Conservation (phyloP, 1,140 invertebrate genomes). For the Sminthurides bifidus region DNA sequence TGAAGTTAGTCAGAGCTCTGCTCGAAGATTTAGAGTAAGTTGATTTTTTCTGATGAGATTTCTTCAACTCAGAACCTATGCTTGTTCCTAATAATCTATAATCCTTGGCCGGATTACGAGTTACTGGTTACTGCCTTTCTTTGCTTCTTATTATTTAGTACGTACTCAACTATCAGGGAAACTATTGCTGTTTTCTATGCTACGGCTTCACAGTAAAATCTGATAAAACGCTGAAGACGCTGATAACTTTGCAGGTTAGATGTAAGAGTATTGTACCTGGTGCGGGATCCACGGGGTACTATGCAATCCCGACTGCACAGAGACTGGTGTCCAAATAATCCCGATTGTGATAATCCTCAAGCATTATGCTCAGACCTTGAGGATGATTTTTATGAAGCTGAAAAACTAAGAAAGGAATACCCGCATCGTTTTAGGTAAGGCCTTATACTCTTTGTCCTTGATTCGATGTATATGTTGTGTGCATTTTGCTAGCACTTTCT, state of each 20-base stretch:
- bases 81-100: no score
- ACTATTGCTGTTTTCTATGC: no score
- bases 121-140: no score
- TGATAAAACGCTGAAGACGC: background rate
- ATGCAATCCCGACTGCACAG: conserved; percentile 71
- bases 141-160: no score
- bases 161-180: no score
- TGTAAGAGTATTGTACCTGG: conserved; percentile 59
- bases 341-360: conserved; percentile 64
- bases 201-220: background rate
- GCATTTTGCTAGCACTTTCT: background rate
- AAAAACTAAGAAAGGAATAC: conserved; percentile 51
- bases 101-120: no score
- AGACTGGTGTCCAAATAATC: conserved; percentile 67
- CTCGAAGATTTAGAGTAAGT: conserved; percentile 10
- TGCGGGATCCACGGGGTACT: conserved; percentile 72
- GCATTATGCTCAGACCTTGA: conserved; percentile 68
- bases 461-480: background rate
- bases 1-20: conserved; percentile 44
- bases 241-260: conserved; percentile 39
- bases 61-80: no score
- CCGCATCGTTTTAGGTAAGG: conserved; percentile 57
- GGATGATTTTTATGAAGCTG: conserved; percentile 63
- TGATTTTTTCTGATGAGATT: background rate
- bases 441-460: no score